Evolutionary conservation across 2,797 vertebrate genomes (phyloP).

Genomic region (Poeciliopsis paucimaculata): DNA sequence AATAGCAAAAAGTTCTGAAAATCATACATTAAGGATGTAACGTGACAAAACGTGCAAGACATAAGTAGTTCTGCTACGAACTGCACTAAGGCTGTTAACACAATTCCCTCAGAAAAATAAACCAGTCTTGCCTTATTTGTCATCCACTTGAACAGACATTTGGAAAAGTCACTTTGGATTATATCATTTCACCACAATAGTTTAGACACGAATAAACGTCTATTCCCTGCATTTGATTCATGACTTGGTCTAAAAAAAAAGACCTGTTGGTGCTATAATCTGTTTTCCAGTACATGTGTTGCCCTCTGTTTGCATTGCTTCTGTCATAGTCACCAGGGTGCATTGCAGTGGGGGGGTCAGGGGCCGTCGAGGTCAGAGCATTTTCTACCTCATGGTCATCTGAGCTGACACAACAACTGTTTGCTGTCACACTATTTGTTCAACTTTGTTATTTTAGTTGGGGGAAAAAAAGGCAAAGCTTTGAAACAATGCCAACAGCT

Average conservation of each 20-base stretch:
- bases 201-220: slow-evolving; percentile 29
- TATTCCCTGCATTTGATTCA: slow-evolving; percentile 29
- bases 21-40: neutral
- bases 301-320: slow-evolving; percentile 39
- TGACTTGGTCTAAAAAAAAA: slow-evolving; percentile 29
- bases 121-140: slow-evolving; percentile 14
- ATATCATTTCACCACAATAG: slow-evolving; percentile 26
- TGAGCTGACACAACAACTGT: slow-evolving; percentile 71
- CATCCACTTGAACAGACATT: slow-evolving; percentile 35
- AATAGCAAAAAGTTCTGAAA: neutral
- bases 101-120: slow-evolving; percentile 33
- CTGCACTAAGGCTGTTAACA: slow-evolving; percentile 30
- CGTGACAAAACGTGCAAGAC: neutral
- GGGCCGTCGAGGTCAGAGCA: slow-evolving; percentile 59
- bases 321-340: slow-evolving; percentile 46
- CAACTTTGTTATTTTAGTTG: slow-evolving; percentile 20
- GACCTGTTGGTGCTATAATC: slow-evolving; percentile 24
- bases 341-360: slow-evolving; percentile 47
- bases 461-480: slow-evolving; percentile 2
- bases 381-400: slow-evolving; percentile 52
- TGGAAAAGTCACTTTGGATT: slow-evolving; percentile 32
- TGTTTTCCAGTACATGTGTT: slow-evolving; percentile 52
- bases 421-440: slow-evolving; percentile 44
- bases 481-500: slow-evolving; percentile 4
- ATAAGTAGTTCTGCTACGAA: neutral